Evolutionary conservation across 2,888 invertebrate species (phyloP), one percentile per base, ranked within the genome.

Genomic region (Cyclophora punctaria): DNA sequence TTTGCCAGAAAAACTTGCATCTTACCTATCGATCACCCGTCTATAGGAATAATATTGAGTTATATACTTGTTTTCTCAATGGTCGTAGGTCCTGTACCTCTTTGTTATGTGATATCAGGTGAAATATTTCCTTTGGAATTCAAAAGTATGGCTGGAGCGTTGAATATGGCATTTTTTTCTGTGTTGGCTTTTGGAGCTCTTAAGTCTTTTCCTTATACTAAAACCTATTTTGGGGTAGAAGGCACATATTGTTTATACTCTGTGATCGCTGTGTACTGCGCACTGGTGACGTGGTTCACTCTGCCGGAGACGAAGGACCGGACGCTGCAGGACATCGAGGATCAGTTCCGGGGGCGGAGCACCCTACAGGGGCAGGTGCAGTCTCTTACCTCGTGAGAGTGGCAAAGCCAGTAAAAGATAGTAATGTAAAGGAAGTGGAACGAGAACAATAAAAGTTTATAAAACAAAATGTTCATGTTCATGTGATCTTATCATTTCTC

Each of bases 51-150:
- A 20, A 20, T 20, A 20, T 20, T 20, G 20, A 20, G 81, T 2
- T 62, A 74, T 2, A 37, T 63, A 2, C 82, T 81, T 42, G 59
- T 77, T 0, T 78, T 91, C 55, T 87, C 90, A 2, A 80, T 91
- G 37, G 85, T 89, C 0, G 80, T 90, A 2, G 92, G 93, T 0
- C 78, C 91, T 2, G 78, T 91, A 4, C 92, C 93, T 0, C 63
- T 94, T 40, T 92, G 93, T 0, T 93, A 92, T 78, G 90, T 92
- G 4, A 90, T 94, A 73, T 91, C 92, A 48, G 93, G 93, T 0
- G 94, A 94, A 71, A 75, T 94, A 3, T 93, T 93, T 59, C 89
- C 93, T 3, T 77, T 90, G 35, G 84, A 86, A 49, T 89, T 89
- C 43, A 84, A 92, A 48, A 91, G 91, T 34, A 67, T 92, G 1